phyloP scores from a whole-genome alignment of 1,140 invertebrate genomes.

The Frieseomelitta varia region DNA sequence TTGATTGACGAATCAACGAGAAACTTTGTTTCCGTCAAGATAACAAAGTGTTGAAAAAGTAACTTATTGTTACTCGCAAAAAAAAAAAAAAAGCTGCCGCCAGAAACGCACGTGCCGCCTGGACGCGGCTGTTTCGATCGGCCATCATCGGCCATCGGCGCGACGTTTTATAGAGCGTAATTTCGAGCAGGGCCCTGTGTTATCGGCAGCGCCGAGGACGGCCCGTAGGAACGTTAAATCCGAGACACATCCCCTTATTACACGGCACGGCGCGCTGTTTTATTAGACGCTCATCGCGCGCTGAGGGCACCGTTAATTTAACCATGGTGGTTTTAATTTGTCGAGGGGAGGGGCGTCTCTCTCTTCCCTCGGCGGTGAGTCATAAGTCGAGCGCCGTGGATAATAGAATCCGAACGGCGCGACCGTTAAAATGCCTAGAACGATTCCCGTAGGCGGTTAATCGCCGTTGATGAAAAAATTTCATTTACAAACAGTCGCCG shows the following conservation, averaged over 20 bases:
- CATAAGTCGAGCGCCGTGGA: slow-evolving; percentile 55
- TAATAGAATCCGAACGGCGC: slow-evolving; percentile 61
- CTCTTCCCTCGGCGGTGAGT: slow-evolving; percentile 38
- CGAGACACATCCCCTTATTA: slow-evolving; percentile 54
- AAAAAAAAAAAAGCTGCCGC: neutral
- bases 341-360: slow-evolving; percentile 2
- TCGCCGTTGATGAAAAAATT: slow-evolving; percentile 50
- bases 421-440: slow-evolving; percentile 58
- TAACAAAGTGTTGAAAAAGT: no score
- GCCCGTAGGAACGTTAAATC: slow-evolving; percentile 58
- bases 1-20: no score
- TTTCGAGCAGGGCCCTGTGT: slow-evolving; percentile 35
- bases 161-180: slow-evolving; percentile 34
- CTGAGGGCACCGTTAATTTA: slow-evolving; percentile 64
- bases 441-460: slow-evolving; percentile 42
- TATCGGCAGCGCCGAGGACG: slow-evolving; percentile 20
- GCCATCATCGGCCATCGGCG: neutral
- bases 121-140: slow-evolving; percentile 25
- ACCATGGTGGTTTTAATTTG: slow-evolving; percentile 70
- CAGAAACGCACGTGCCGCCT: no score
- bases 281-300: slow-evolving; percentile 57
- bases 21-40: no score
- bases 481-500: slow-evolving; percentile 49
- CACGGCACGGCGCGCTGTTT: slow-evolving; percentile 51
- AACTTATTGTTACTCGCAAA: no score